Conservation (phyloP, 2,113 vertebrate genomes). For the Aptenodytes patagonicus region DNA sequence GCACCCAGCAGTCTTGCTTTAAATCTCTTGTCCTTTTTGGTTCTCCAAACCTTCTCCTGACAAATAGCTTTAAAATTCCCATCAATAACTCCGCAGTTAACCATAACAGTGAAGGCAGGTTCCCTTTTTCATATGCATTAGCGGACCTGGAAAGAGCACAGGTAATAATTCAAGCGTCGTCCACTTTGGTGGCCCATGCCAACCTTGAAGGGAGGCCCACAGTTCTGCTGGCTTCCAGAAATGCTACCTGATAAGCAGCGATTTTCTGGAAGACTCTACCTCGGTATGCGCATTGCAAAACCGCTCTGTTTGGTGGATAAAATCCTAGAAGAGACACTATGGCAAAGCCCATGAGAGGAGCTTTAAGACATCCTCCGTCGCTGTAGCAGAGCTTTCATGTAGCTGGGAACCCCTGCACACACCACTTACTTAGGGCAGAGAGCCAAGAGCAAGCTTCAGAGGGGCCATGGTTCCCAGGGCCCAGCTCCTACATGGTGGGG, state of each 20-base stretch:
- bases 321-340: not conserved
- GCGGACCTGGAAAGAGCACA: not conserved
- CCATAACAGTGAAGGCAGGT: not conserved
- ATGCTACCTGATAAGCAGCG: not conserved
- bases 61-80: not conserved
- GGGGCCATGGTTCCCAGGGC: not conserved
- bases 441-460: not conserved
- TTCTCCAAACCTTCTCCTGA: not conserved
- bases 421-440: not conserved
- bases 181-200: not conserved
- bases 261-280: not conserved
- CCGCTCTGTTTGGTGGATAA: not conserved
- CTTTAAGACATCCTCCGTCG: rapidly evolving
- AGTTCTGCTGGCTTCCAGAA: not conserved
- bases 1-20: not conserved
- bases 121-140: not conserved
- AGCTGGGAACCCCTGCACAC: rapidly evolving
- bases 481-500: not conserved
- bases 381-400: not conserved
- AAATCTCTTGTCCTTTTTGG: not conserved
- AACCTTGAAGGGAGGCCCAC: not conserved
- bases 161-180: not conserved
- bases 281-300: not conserved
- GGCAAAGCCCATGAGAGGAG: not conserved
- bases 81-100: slow-evolving; percentile 23